phyloP scores from a whole-genome alignment of 2,113 vertebrate species.

The Galemys pyrenaicus region DNA sequence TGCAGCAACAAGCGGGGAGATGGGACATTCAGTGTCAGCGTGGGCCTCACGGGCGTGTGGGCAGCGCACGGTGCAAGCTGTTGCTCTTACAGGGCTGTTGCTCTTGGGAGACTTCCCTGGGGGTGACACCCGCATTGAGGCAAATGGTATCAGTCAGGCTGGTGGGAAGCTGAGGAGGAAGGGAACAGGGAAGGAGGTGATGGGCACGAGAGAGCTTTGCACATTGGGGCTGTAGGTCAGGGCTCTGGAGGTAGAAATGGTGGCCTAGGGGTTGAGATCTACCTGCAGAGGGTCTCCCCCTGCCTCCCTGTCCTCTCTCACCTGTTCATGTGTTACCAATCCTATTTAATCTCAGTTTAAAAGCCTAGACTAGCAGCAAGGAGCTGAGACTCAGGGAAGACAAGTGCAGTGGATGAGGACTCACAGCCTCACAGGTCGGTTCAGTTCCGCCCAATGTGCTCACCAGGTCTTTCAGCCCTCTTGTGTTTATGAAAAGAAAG shows the following conservation, averaged over 20 bases:
- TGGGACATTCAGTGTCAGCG: rapidly evolving
- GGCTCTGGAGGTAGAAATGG: neutral
- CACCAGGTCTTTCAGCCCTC: no score
- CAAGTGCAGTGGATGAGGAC: no score
- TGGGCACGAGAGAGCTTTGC: neutral
- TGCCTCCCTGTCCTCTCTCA: no score
- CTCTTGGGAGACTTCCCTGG: neutral
- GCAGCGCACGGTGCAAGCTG: rapidly evolving
- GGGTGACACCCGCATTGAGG: neutral
- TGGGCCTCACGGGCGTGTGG: rapidly evolving
- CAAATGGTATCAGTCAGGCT: neutral
- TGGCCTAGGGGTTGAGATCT: no score
- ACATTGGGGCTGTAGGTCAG: neutral
- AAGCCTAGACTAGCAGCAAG: no score
- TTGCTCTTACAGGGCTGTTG: neutral
- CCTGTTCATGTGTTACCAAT: no score
- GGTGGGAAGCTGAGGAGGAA: neutral
- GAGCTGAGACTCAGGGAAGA: no score
- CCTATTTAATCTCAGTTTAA: no score
- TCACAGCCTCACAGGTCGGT: no score
- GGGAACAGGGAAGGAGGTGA: neutral
- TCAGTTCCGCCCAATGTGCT: no score
- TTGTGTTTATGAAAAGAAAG: no score
- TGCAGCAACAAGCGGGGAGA: neutral
- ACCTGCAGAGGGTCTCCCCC: no score